These are phyloP conservation scores for Euspilapteryx auroguttella DNA, from an alignment of 2,888 invertebrate genomes.

Conservation along the genomic window DNA sequence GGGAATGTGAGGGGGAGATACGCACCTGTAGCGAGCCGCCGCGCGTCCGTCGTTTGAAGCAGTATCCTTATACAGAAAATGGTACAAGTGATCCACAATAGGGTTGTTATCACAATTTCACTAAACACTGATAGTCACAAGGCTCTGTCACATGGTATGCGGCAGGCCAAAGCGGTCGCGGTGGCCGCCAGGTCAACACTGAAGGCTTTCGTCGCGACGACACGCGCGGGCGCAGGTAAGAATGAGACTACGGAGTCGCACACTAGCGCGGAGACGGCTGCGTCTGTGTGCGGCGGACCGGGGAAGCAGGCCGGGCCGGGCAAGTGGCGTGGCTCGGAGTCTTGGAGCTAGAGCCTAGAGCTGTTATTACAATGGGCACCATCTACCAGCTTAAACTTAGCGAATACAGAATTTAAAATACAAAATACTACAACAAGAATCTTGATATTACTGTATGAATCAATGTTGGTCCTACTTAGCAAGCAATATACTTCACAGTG, in stretches of 20 bases:
- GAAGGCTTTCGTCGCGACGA: slow-evolving; percentile 35
- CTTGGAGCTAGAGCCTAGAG: no score
- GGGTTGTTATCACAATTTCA: slow-evolving; percentile 30
- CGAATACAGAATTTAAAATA: no score
- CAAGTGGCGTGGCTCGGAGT: no score
- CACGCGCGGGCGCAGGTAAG: slow-evolving; percentile 41
- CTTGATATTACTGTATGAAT: no score
- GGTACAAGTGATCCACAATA: slow-evolving; percentile 24
- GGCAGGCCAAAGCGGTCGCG: slow-evolving; percentile 45
- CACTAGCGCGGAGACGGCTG: slow-evolving; percentile 12
- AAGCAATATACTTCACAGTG: no score
- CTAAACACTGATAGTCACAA: slow-evolving; percentile 40
- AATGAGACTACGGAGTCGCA: slow-evolving; percentile 33
- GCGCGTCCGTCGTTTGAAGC: no score
- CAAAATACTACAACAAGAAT: no score
- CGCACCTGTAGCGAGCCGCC: no score
- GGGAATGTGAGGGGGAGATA: background rate
- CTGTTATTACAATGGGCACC: no score
- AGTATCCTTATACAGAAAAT: no score
- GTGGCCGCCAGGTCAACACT: slow-evolving; percentile 54
- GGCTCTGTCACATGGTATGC: slow-evolving; percentile 33
- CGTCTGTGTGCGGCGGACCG: slow-evolving; percentile 15
- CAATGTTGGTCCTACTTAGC: no score
- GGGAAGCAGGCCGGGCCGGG: slow-evolving; percentile 12
- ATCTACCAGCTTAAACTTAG: no score